phyloP scores from a whole-genome alignment of 1,140 invertebrate species.

The Aphelenchoides besseyi region DNA sequence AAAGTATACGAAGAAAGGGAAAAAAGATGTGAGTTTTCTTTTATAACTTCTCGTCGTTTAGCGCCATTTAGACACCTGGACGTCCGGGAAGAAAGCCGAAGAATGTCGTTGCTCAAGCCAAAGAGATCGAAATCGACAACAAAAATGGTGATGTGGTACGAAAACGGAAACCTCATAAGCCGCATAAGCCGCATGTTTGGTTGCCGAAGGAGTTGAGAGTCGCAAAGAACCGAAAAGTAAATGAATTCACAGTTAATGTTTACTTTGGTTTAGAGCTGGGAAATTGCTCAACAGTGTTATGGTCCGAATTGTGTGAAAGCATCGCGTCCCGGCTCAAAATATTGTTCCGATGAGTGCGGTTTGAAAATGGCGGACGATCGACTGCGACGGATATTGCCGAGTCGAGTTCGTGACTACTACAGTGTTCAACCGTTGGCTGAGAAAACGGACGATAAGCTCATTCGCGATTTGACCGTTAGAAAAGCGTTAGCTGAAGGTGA shows the following conservation, averaged over 20 bases:
- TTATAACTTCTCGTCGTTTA: conserved; percentile 27
- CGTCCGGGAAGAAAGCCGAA: not conserved
- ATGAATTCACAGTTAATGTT: not conserved
- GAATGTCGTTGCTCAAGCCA: not conserved
- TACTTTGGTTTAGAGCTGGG: not conserved
- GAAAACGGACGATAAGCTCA: conserved; percentile 10
- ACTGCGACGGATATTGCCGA: conserved; percentile 31
- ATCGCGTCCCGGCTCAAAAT: conserved; percentile 81
- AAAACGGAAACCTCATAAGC: not conserved
- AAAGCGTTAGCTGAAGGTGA: conserved; percentile 22
- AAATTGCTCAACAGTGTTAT: conserved; percentile 73
- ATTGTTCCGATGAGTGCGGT: conserved; percentile 89
- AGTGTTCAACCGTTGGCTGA: conserved; percentile 18
- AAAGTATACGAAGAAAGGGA: not conserved
- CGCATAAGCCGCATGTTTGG: not conserved
- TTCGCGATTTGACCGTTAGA: conserved; percentile 19
- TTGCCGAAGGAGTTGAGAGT: not conserved
- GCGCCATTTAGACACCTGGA: too few species aligned
- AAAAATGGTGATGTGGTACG: not conserved
- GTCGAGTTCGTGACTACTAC: conserved; percentile 29
- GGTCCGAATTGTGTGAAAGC: conserved; percentile 79
- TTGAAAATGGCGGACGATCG: conserved; percentile 74
- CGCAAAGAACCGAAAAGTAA: not conserved
- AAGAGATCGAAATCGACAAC: not conserved
- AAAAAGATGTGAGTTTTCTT: conserved; percentile 57